Percentiles rank a stretch among this genome's conserved stretches.
Evolutionary conservation across 1,140 invertebrate genomes (phyloP).

Genomic region (Bombus consobrinus): DNA sequence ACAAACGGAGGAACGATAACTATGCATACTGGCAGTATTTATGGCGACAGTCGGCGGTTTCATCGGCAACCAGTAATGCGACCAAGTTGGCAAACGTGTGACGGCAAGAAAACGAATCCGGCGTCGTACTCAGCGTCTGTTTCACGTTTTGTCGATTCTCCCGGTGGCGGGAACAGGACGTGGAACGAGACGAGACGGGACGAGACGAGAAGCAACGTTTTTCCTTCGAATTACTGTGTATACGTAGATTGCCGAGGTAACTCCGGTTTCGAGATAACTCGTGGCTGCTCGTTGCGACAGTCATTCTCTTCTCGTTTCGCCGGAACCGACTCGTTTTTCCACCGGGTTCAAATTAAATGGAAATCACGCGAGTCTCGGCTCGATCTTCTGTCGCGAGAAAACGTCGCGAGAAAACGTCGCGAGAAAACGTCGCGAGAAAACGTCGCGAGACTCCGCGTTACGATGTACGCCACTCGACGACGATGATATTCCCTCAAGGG

Average conservation of each 20-base stretch:
- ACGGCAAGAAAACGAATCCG: slow-evolving; percentile 53
- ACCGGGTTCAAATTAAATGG: slow-evolving; percentile 23
- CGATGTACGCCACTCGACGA: background rate
- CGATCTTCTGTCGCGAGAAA: background rate
- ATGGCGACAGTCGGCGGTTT: slow-evolving; percentile 58
- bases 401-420: background rate
- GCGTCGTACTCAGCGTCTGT: slow-evolving; percentile 55
- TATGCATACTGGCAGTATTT: slow-evolving; percentile 63
- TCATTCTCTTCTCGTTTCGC: slow-evolving; percentile 23
- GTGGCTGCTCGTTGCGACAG: slow-evolving; percentile 24
- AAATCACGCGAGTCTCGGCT: slow-evolving; percentile 21
- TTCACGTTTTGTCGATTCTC: slow-evolving; percentile 67
- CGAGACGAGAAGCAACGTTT: slow-evolving; percentile 30
- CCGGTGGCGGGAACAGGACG: background rate
- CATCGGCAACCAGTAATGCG: slow-evolving; percentile 61
- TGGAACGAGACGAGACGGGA: too few relatives aligned
- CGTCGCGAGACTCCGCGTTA: background rate
- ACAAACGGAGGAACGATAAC: slow-evolving; percentile 36
- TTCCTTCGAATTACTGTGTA: slow-evolving; percentile 25
- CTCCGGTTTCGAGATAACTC: slow-evolving; percentile 4
- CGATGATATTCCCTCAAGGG: slow-evolving; percentile 18
- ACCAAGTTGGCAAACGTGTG: slow-evolving; percentile 43
- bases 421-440: background rate
- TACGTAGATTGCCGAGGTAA: slow-evolving; percentile 33
- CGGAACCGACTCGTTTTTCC: background rate